These are phyloP conservation scores for Sebastes umbrosus DNA, from an alignment of 2,797 vertebrate species.

Conservation along the genomic window DNA sequence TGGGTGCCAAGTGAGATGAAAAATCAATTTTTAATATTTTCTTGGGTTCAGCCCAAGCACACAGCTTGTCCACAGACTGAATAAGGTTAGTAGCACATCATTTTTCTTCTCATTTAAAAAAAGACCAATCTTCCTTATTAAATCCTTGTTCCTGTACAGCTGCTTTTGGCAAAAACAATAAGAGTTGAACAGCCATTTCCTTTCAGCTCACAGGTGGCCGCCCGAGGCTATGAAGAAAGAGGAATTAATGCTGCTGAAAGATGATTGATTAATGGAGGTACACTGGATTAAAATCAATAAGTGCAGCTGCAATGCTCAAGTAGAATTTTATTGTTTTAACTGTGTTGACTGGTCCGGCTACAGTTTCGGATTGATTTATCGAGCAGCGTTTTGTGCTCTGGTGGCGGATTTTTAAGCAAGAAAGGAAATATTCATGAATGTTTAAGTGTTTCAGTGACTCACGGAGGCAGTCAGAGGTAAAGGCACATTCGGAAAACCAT, in stretches of 20 bases:
- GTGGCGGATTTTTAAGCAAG: slow-evolving; percentile 41
- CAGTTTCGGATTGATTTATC: slow-evolving; percentile 52
- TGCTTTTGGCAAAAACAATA: slow-evolving; percentile 10
- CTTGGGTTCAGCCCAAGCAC: not conserved
- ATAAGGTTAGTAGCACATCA: slow-evolving; percentile 17
- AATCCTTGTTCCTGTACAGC: slow-evolving; percentile 23
- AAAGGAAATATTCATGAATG: slow-evolving; percentile 58
- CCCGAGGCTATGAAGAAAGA: slow-evolving; percentile 13
- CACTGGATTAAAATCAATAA: slow-evolving; percentile 66
- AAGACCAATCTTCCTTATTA: slow-evolving; percentile 42
- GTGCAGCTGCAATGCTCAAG: slow-evolving; percentile 32
- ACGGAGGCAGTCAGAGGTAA: slow-evolving; percentile 18
- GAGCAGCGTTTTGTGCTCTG: slow-evolving; percentile 53
- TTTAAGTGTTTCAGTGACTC: slow-evolving; percentile 24
- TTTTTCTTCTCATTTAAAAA: slow-evolving; percentile 42
- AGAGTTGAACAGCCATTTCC: slow-evolving; percentile 6
- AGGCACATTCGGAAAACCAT: slow-evolving; percentile 29
- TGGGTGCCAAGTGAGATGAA: slow-evolving; percentile 35
- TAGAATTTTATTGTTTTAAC: slow-evolving; percentile 63
- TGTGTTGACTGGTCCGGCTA: slow-evolving; percentile 20
- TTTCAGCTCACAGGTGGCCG: slow-evolving; percentile 25
- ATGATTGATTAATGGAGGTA: slow-evolving; percentile 58
- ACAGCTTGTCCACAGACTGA: slow-evolving; percentile 27
- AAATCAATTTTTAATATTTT: slow-evolving; percentile 68
- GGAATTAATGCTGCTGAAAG: slow-evolving; percentile 50